phyloP scores from a whole-genome alignment of 2,113 vertebrate species.

The Taxidea taxus region DNA sequence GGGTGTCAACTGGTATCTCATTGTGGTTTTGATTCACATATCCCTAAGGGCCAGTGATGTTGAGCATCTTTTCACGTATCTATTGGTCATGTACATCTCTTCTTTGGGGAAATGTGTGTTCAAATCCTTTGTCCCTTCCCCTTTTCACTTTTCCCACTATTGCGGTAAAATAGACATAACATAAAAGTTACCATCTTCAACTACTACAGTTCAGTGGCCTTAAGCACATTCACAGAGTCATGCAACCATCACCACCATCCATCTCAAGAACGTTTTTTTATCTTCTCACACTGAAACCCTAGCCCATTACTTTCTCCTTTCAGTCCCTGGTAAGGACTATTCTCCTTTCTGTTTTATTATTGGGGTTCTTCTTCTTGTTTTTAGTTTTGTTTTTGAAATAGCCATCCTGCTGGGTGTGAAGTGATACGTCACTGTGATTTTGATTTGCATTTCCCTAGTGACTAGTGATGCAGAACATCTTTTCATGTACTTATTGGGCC shows the following conservation, averaged over 20 bases:
- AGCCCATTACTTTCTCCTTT: background rate
- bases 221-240: background rate
- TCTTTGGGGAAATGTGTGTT: background rate
- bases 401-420: background rate
- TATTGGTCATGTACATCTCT: background rate
- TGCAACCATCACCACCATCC: too few relatives aligned
- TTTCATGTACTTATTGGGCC: background rate
- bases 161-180: background rate
- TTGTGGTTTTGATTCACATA: background rate
- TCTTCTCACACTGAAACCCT: background rate
- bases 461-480: background rate
- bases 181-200: background rate
- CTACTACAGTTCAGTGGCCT: background rate
- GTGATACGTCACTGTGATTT: background rate
- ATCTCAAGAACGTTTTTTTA: background rate
- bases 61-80: background rate
- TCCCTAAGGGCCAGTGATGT: background rate
- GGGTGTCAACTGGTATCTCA: background rate
- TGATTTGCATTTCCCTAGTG: background rate
- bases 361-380: background rate
- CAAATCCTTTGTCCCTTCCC: background rate
- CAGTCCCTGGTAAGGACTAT: background rate
- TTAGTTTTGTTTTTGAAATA: background rate
- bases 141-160: background rate
- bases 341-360: background rate